Conservation (phyloP, 2,888 invertebrate species). For the Operophtera brumata region DNA sequence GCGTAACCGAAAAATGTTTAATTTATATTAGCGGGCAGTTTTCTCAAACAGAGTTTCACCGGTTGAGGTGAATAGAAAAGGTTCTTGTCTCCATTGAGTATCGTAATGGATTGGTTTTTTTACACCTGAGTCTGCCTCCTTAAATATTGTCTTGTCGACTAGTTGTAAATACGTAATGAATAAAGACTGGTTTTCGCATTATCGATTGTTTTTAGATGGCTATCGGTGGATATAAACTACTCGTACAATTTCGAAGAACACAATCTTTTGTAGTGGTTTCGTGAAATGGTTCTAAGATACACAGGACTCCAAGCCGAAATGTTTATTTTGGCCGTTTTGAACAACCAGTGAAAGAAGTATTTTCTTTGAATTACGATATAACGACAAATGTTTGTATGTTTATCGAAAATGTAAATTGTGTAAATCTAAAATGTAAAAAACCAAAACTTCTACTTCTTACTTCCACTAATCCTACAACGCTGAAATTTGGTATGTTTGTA, state of each 20-base stretch:
- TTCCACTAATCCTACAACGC: no score
- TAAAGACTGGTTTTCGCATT: not conserved
- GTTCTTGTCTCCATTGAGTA: conserved; percentile 24
- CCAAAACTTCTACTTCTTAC: no score
- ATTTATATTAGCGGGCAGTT: conserved; percentile 23
- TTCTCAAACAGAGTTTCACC: conserved; percentile 14
- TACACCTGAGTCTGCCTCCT: conserved; percentile 26
- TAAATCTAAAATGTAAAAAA: no score
- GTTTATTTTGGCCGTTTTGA: no score
- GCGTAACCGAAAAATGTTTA: conserved; percentile 24
- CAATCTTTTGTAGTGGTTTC: not conserved
- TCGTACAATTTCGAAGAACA: not conserved
- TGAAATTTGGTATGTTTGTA: no score
- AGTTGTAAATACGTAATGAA: conserved; percentile 11
- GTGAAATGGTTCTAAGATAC: no score
- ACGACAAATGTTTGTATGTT: no score
- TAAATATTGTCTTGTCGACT: conserved; percentile 24
- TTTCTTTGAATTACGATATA: no score
- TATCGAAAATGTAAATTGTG: no score
- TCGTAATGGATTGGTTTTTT: conserved; percentile 32
- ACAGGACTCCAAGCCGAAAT: no score
- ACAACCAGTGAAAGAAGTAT: no score
- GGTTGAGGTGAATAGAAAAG: conserved; percentile 25
- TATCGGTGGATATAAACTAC: not conserved
- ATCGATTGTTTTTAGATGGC: not conserved